Evolutionary conservation across 1,140 invertebrate genomes (phyloP), one percentile per base, ranked within the genome.

Genomic region (Philopotamus ludificatus): DNA sequence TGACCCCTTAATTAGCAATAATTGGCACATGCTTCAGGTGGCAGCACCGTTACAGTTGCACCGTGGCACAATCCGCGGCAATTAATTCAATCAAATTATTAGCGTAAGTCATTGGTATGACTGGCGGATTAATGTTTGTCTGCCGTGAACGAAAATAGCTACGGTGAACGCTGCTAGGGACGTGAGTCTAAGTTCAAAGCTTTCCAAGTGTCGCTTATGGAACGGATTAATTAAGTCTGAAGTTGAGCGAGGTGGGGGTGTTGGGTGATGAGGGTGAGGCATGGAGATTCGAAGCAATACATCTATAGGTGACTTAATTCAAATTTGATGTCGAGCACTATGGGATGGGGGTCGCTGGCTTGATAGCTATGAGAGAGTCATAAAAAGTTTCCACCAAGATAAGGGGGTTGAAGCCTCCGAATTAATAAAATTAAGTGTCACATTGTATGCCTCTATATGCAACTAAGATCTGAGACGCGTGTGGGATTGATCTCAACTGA

Each of bases 161-260:
- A 9, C 25, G 34, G 26, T 54, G 55, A 16, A 53, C 50, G 54
- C 55, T 50, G 57, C 28, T 51, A 25, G 58, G 55, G 65, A 54
- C 57, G 26, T 28, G 58, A 66, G 51, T 64, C 34, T 64, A 55
- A 64, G 62, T 64, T 64, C 63, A 64, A 64, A 64, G 65, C 65
- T 59, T 47, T 66, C 58, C 50, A 59, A 60, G 25, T 60, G 64
- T 60, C 64, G 64, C 64, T 66, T 61, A 66, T 51, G 51, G 41
- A 54, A 49, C 58, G 58, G 65, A 66, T 66, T 66, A 66, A 66
- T 66, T 66, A 66, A 66, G 65, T 66, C 58, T 62, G 55, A 51
- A 62, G 53, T 25, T 57, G 53, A 21, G 53, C 26, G n/a, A 7
- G 15, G 28, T n/a, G 50, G 7, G 50, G 3, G 45, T 49, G 18